A percentile compares a stretch with the other conserved stretches of the same genome.
phyloP scores from a whole-genome alignment of 2,113 vertebrate genomes.

The Deroptyus accipitrinus region DNA sequence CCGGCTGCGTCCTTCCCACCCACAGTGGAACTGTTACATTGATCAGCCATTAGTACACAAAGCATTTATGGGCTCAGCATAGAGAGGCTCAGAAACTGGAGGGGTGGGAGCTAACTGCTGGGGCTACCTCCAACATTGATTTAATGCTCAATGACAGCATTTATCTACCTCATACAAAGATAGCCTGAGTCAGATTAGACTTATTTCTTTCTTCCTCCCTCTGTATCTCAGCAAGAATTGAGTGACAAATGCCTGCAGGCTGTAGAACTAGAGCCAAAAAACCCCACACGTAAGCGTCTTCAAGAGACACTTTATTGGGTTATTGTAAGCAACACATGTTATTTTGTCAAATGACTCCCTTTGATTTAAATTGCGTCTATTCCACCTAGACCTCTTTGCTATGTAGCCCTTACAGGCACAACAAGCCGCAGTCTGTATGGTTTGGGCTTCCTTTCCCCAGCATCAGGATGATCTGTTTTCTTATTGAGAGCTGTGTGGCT shows the following conservation, averaged over 20 bases:
- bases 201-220: background rate
- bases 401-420: background rate
- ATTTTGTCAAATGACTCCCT: background rate
- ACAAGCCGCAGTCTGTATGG: background rate
- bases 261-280: background rate
- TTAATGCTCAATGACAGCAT: background rate
- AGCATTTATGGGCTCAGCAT: background rate
- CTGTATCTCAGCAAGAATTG: background rate
- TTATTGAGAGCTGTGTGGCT: background rate
- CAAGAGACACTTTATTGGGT: background rate
- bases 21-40: background rate
- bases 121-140: background rate
- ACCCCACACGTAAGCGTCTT: background rate
- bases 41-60: background rate
- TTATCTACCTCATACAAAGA: background rate
- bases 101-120: background rate
- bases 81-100: background rate
- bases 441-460: background rate
- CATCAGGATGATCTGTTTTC: background rate
- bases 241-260: background rate
- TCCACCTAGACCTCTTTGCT: background rate
- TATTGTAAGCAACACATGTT: background rate
- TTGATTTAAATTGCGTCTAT: background rate
- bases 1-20: background rate
- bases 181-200: background rate